Evolutionary conservation across 2,113 vertebrate genomes (phyloP), one percentile per base, ranked within the genome.

Genomic region (Cyanocitta stelleri): DNA sequence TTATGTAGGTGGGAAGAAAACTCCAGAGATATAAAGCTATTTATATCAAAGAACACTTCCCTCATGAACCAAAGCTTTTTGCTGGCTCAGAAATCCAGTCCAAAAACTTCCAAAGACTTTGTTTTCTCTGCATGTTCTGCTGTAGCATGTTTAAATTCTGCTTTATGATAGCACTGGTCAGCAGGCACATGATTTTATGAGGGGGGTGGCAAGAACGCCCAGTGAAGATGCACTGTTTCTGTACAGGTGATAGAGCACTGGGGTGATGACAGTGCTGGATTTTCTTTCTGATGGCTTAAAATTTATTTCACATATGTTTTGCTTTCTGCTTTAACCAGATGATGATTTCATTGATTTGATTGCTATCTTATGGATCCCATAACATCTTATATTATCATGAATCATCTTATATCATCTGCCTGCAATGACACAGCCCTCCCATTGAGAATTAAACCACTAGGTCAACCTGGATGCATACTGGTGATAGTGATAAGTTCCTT

Each of bases 251-350:
- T 75, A 32, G 80, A 72, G 56, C 32, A 37, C 44, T 29, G 48
- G 7, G 16, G 79, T 71, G 96, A 89, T 95, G 90, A 93, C 83
- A 95, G 73, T 49, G 4, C 41, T 72, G 66, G 32, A 58, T 92
- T 96, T 87, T 80, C 54, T 78, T 95, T 94, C 69, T 92, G n/a
- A 22, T 87, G 43, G 20, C 7, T 88, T 81, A 81, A 89, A 88
- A 85, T 93, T 82, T 90, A 92, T 89, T 92, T 94, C 68, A 90
- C 87, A 94, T 81, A 27, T 90, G 76, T 64, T 96, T 96, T 37
- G 10, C 52, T 84, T 96, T 94, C 85, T 87, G 46, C 63, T 81
- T 68, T 84, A 88, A 80, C 35, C 56, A 87, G 85, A 68, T 67
- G 56, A 94, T 72, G 68, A 78, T 89, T 92, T 89, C 35, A 68